Evolutionary conservation across 2,888 invertebrate genomes (phyloP).

Genomic region (Lysandra coridon): DNA sequence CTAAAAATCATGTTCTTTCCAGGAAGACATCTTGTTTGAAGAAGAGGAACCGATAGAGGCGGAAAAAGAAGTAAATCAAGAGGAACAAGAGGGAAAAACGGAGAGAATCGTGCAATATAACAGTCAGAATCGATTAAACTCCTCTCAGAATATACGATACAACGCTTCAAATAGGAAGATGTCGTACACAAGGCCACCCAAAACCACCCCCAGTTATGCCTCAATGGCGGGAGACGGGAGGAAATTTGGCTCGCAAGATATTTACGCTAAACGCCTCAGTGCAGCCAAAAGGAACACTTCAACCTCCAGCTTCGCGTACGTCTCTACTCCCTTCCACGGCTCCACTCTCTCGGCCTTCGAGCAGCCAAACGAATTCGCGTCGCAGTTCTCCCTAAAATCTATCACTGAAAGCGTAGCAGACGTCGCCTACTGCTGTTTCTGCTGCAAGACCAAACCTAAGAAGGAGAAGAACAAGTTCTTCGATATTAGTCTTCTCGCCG

Average conservation of each 20-base stretch:
- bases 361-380: slow-evolving; percentile 87
- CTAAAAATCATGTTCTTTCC: slow-evolving; percentile 42
- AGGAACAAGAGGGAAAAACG: neutral
- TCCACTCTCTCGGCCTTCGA: slow-evolving; percentile 89
- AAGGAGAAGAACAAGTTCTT: slow-evolving; percentile 83
- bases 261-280: slow-evolving; percentile 60
- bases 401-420: slow-evolving; percentile 81
- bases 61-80: neutral
- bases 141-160: slow-evolving; percentile 50
- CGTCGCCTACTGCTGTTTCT: slow-evolving; percentile 69
- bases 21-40: slow-evolving; percentile 73
- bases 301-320: slow-evolving; percentile 90
- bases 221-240: slow-evolving; percentile 79
- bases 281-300: slow-evolving; percentile 83
- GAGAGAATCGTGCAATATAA: slow-evolving; percentile 54
- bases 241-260: slow-evolving; percentile 65
- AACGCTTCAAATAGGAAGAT: slow-evolving; percentile 65
- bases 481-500: slow-evolving; percentile 85
- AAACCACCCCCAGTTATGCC: slow-evolving; percentile 78
- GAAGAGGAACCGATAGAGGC: slow-evolving; percentile 65
- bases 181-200: slow-evolving; percentile 60
- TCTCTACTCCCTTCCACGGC: slow-evolving; percentile 91
- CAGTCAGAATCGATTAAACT: slow-evolving; percentile 50
- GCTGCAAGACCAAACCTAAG: slow-evolving; percentile 63
- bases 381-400: slow-evolving; percentile 87